A percentile compares a stretch with the other conserved stretches of the same genome.
phyloP scores from a whole-genome alignment of 2,113 vertebrate species.

The Uropsilus gracilis region DNA sequence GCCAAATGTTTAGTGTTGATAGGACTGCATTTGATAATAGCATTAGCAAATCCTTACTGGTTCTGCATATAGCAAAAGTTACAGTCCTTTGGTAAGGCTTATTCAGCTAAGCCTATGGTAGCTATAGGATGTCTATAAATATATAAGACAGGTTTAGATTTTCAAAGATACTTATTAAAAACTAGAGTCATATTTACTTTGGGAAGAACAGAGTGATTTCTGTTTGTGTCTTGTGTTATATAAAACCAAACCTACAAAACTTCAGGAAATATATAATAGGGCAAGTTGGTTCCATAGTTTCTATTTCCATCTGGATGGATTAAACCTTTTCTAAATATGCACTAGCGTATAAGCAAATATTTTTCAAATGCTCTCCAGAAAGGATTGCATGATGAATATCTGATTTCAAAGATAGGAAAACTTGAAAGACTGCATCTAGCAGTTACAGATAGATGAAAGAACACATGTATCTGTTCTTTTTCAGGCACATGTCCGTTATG shows the following conservation, averaged over 20 bases:
- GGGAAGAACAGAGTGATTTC: constrained; percentile 44
- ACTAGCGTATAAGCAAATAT: not conserved
- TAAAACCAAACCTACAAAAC: constrained; percentile 40
- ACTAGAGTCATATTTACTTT: constrained; percentile 8
- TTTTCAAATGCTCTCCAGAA: not conserved
- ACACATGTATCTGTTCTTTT: not conserved
- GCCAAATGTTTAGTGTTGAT: constrained; percentile 55
- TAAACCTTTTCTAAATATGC: not conserved
- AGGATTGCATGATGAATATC: not conserved
- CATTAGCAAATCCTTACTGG: constrained; percentile 33
- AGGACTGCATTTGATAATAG: constrained; percentile 48
- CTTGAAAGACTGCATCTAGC: not conserved
- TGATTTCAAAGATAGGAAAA: not conserved
- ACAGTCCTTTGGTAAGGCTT: constrained; percentile 26
- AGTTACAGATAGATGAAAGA: not conserved
- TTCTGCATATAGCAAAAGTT: constrained; percentile 31
- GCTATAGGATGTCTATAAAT: constrained; percentile 31
- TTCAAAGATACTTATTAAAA: constrained; percentile 59
- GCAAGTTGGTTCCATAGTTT: not conserved
- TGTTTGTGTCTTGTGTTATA: not conserved
- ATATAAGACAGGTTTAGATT: constrained; percentile 3
- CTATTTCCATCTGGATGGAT: not conserved
- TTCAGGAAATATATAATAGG: not conserved
- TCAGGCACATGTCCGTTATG: not conserved
- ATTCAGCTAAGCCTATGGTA: constrained; percentile 3